Conservation (phyloP, 2,888 invertebrate genomes). For the Andrena haemorrhoa region DNA sequence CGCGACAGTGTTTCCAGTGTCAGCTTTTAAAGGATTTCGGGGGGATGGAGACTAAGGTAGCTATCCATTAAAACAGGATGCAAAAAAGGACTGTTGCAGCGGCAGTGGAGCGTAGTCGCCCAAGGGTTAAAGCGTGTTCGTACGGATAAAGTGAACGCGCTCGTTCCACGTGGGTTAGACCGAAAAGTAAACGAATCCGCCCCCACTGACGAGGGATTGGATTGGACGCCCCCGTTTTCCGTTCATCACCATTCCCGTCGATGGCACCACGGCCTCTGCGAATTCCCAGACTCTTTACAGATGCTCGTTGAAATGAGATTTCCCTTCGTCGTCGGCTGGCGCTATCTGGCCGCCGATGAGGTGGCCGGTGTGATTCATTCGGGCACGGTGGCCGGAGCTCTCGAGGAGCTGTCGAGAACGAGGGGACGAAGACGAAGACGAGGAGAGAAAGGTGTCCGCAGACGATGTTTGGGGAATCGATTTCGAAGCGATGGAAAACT, state of each 20-base stretch:
- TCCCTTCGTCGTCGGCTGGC: constrained; percentile 30
- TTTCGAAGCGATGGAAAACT: background rate
- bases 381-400: constrained; percentile 19
- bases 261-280: constrained; percentile 24
- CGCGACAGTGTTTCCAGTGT: background rate
- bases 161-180: constrained; percentile 6
- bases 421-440: constrained; percentile 2
- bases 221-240: constrained; percentile 47
- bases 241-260: constrained; percentile 45
- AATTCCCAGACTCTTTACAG: constrained; percentile 58
- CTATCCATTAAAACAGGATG: constrained; percentile 21
- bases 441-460: constrained; percentile 2
- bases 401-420: constrained; percentile 5
- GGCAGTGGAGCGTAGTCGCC: background rate
- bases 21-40: constrained; percentile 29
- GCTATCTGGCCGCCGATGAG: constrained; percentile 30
- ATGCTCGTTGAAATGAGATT: constrained; percentile 54
- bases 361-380: constrained; percentile 59
- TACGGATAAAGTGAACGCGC: background rate
- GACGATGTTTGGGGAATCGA: constrained; percentile 13
- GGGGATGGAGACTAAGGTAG: constrained; percentile 20
- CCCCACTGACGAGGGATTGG: constrained; percentile 33
- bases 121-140: constrained; percentile 18
- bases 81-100: background rate
- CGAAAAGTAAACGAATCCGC: constrained; percentile 45